phyloP scores from a whole-genome alignment of 1,140 invertebrate genomes.

The Bacillus rossius region DNA sequence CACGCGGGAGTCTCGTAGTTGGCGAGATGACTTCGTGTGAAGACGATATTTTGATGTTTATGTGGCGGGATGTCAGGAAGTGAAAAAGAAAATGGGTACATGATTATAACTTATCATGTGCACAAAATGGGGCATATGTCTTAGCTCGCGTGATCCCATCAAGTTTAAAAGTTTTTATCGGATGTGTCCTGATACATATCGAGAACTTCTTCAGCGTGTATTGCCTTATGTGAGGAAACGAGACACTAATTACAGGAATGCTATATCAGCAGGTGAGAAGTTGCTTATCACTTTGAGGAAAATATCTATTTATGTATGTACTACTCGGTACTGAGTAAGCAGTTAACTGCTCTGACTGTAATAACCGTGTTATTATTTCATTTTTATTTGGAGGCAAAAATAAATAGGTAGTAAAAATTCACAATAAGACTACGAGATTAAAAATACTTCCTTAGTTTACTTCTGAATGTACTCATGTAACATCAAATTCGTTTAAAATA shows the following conservation, averaged over 20 bases:
- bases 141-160: not conserved
- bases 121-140: not conserved
- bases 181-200: conserved; percentile 1
- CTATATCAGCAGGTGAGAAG: not conserved
- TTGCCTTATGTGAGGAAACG: not conserved
- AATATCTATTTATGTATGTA: not conserved
- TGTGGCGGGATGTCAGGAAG: not conserved
- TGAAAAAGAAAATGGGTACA: conserved; percentile 1
- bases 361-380: too few relatives aligned
- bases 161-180: not conserved
- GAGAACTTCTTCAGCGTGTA: not conserved
- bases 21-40: not conserved
- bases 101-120: not conserved
- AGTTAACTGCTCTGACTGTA: too few relatives aligned
- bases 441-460: not conserved
- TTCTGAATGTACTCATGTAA: too few relatives aligned
- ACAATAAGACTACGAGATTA: too few relatives aligned
- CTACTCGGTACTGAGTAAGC: not conserved
- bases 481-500: too few relatives aligned
- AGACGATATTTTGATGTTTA: not conserved
- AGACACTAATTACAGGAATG: conserved; percentile 3
- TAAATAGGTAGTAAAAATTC: too few relatives aligned
- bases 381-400: too few relatives aligned
- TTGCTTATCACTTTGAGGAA: not conserved
- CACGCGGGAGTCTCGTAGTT: not conserved